Evolutionary conservation across 2,888 invertebrate species (phyloP), one percentile per base, ranked within the genome.

Genomic region (Dicranocentrus wangi): DNA sequence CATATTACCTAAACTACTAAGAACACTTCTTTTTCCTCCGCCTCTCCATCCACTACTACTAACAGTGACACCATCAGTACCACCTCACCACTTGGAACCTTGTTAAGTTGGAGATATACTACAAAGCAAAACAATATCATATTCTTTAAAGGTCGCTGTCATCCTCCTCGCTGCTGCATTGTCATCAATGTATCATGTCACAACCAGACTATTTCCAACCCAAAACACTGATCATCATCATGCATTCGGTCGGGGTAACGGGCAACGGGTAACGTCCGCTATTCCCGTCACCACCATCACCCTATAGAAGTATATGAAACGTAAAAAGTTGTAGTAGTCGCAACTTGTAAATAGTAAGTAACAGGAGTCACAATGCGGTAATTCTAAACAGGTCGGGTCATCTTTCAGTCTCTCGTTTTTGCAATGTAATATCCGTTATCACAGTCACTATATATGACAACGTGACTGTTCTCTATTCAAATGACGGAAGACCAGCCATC

Each of bases 311-410:
- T 58, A n/a, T n/a, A n/a, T n/a, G n/a, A n/a, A n/a, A n/a, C n/a
- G n/a, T n/a, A n/a, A n/a, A n/a, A n/a, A n/a, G n/a, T n/a, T n/a
- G n/a, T n/a, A n/a, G n/a, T n/a, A n/a, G n/a, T n/a, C n/a, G n/a
- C 58, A 58, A 58, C 21, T 58, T 58, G 65, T 42, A 39, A 65
- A 65, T 25, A 42, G 65, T n/a, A n/a, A n/a, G n/a, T 65, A 65
- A 65, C 65, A 42, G n/a, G 65, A 65, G 65, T 65, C 65, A 51
- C 47, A n/a, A 55, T 51, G 51, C 23, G 39, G 65, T 68, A 68
- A 51, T 68, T 27, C 68, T 51, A 47, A 42, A 58, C 51, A n/a
- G 51, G 61, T 39, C 53, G 70, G 65, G 71, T 79, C 71, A 79
- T 66, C 63, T 70, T 58, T 61, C 60, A 61, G 25, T 42, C 25